phyloP scores from a whole-genome alignment of 2,888 invertebrate genomes.

The Thereva nobilitata region DNA sequence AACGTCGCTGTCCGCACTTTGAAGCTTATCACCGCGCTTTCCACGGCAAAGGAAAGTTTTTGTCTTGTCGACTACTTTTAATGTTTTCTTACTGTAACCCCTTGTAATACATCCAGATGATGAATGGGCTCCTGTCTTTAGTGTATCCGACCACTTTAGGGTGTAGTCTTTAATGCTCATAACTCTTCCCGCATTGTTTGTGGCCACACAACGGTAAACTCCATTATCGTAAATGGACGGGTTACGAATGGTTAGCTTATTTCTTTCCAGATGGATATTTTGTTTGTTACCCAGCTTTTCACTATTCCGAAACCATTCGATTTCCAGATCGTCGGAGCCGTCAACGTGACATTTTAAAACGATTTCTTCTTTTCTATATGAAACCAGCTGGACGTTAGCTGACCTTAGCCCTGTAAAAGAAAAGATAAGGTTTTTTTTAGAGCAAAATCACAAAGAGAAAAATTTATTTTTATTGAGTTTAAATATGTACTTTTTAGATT shows the following conservation, averaged over 20 bases:
- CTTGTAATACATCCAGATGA: conserved; percentile 51
- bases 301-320: conserved; percentile 62
- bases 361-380: conserved; percentile 52
- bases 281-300: conserved; percentile 64
- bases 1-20: conserved; percentile 37
- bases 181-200: conserved; percentile 67
- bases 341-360: conserved; percentile 55
- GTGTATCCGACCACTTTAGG: conserved; percentile 44
- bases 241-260: conserved; percentile 52
- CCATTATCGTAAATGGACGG: conserved; percentile 65
- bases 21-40: conserved; percentile 43
- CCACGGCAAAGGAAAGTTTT: conserved; percentile 54
- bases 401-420: conserved; percentile 52
- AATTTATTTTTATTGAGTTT: too few species aligned
- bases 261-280: conserved; percentile 63
- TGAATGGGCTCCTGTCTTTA: background rate
- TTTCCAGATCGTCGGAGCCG: conserved; percentile 51
- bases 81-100: conserved; percentile 45
- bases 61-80: conserved; percentile 48
- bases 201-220: conserved; percentile 72
- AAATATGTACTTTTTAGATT: too few species aligned
- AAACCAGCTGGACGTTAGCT: conserved; percentile 52
- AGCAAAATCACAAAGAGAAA: too few species aligned
- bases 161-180: conserved; percentile 54
- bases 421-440: background rate